A percentile compares a stretch with the other conserved stretches of the same genome.
Conservation (phyloP, 2,888 invertebrate genomes). For the Pandemis cinnamomeana region DNA sequence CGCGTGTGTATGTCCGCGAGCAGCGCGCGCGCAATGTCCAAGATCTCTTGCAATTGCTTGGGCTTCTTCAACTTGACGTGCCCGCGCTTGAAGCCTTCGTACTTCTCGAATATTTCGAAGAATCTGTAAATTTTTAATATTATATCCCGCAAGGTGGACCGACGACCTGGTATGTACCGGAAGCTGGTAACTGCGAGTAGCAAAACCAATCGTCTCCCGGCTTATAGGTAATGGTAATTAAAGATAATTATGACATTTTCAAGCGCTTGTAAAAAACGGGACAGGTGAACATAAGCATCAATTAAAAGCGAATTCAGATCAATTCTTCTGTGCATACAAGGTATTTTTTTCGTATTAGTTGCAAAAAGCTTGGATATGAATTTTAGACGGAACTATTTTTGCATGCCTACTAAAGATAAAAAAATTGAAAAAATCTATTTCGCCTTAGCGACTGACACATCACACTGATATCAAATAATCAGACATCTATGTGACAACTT, state of each 20-base stretch:
- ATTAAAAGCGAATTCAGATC: no score
- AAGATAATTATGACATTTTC: no score
- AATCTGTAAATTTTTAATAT: slow-evolving; percentile 86
- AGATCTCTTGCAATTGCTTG: slow-evolving; percentile 97
- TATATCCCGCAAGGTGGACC: no score
- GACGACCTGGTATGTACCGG: no score
- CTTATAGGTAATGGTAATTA: no score
- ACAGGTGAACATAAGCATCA: not conserved
- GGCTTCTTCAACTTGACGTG: slow-evolving; percentile 99
- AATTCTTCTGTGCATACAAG: no score
- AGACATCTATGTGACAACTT: not conserved
- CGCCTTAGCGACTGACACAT: not conserved
- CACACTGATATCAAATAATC: slow-evolving; percentile 3
- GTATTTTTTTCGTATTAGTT: no score
- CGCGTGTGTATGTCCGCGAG: slow-evolving; percentile 95
- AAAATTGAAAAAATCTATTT: slow-evolving; percentile 1
- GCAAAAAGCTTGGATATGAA: not conserved
- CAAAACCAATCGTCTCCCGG: no score
- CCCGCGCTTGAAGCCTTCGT: slow-evolving; percentile 97
- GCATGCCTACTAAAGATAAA: no score
- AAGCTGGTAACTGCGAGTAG: no score
- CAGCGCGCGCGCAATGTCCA: slow-evolving; percentile 97
- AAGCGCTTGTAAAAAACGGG: no score
- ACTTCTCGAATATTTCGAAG: slow-evolving; percentile 99
- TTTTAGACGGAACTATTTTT: not conserved